Evolutionary conservation across 2,113 vertebrate genomes (phyloP), one percentile per base, ranked within the genome.

Genomic region (Nothoprocta perdicaria): DNA sequence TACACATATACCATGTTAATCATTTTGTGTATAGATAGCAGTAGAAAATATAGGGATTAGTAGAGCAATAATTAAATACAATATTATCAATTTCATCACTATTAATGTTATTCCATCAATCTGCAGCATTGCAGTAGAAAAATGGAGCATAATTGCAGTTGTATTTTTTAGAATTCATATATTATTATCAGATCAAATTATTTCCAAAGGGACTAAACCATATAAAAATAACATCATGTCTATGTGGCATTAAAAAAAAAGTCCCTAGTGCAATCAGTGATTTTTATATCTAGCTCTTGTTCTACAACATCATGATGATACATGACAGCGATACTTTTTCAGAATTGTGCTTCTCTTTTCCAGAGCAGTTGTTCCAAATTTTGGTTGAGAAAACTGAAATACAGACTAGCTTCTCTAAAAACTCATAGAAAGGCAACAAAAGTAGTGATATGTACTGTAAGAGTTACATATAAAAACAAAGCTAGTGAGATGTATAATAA

Each of bases 11-110:
- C 41, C 13, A n/a, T 82, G 58, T 83, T 84, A 89, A 90, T 87
- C 81, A 74, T 77, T 68, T 91, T 1, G 0, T 67, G 76, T 79
- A 19, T 33, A 90, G 74, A 73, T 23, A 89, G 60, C 78, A 84
- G 71, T 90, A 77, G 81, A 95, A 92, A 66, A 58, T 31, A 62
- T 1, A 90, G 72, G 73, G 74, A 93, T 90, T 84, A 92, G 74
- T 89, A 84, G 84, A 81, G 81, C 41, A 92, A 71, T 84, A 88
- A 92, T 94, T 52, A 71, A 38, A 87, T 73, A 38, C 85, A 89
- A 57, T 68, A 62, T 80, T 76, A 88, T 82, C 68, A 76, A 71
- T 93, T 89, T 94, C 21, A 74, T 79, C 84, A 92, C 24, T 26
- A 38, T 55, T 71, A 82, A 79, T 72, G 71, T 24, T 90, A 82